Evolutionary conservation across 2,888 invertebrate species (phyloP), one percentile per base, ranked within the genome.

Genomic region (Antheraea assamensis): DNA sequence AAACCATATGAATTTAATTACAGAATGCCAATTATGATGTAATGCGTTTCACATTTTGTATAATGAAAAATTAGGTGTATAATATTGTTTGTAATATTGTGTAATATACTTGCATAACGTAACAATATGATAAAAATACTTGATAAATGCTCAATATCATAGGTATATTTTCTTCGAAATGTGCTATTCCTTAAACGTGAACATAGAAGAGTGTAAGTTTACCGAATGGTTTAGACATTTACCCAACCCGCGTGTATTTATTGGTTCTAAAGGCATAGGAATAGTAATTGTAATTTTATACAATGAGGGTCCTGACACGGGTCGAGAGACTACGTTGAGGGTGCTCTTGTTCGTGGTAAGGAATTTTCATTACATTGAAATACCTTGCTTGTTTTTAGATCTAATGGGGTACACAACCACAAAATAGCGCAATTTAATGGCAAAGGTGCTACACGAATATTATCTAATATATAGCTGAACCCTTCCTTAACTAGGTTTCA

Each of bases 351-450:
- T 72, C 35, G 42, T 17, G 61, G 64, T 10, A 71, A 78, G 78
- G 83, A 84, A 83, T 82, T 82, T 78, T 80, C 78, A 82, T 84
- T 84, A 73, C 42, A 58, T 61, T 13, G 21, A 24, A 58, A 49
- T 47, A 49, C n/a, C 24, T 70, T 58, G 35, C 31, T 17, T 35
- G 55, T 47, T 47, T 72, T 66, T 8, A 13, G 66, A 21, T 68
- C 35, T 35, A n/a, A 68, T n/a, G 35, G 13, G n/a, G 21, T 21
- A 19, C 35, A 19, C 35, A 35, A 35, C n/a, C 21, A 21, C 68
- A 68, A 35, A 68, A 21, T n/a, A 68, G 68, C n/a, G 19, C 3
- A 2, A 2, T n/a, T 35, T 21, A 68, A 68, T 68, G 24, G 17
- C 30, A 17, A 13, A 27, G 13, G 27, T 42, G 13, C 13, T 13